Conservation (phyloP, 2,797 vertebrate genomes). For the Micrastur ruficollis region DNA sequence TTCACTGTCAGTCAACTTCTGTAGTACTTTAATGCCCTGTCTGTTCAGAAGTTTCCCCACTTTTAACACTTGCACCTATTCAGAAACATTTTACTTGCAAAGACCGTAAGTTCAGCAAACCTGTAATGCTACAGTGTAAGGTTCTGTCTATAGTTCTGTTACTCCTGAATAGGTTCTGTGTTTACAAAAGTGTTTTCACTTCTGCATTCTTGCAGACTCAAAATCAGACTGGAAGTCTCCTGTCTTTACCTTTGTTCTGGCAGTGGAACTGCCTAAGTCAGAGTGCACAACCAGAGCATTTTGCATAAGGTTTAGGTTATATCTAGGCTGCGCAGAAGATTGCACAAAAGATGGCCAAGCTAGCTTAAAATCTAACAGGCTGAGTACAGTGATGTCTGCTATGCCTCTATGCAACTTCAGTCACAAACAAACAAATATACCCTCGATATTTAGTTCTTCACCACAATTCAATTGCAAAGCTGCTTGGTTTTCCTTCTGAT, state of each 20-base stretch:
- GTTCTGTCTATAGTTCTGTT: neutral
- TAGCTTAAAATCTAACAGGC: neutral
- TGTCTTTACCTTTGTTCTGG: neutral
- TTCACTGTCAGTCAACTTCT: neutral
- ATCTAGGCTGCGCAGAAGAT: neutral
- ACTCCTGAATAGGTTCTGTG: neutral
- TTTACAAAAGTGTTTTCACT: neutral
- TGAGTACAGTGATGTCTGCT: neutral
- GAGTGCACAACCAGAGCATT: neutral
- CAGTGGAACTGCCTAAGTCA: neutral
- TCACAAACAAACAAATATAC: neutral
- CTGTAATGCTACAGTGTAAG: neutral
- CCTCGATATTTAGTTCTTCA: neutral
- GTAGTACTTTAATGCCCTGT: neutral
- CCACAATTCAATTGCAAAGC: neutral
- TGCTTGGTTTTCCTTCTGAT: neutral
- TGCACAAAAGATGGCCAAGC: neutral
- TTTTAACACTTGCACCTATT: neutral
- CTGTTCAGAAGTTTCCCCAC: neutral
- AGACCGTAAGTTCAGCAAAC: neutral
- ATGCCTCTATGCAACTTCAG: neutral
- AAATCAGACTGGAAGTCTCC: neutral
- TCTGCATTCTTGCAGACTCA: neutral
- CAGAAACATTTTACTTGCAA: neutral
- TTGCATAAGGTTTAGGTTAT: neutral